These are phyloP conservation scores for Salticus scenicus DNA, from an alignment of 2,888 invertebrate species.

Conservation along the genomic window DNA sequence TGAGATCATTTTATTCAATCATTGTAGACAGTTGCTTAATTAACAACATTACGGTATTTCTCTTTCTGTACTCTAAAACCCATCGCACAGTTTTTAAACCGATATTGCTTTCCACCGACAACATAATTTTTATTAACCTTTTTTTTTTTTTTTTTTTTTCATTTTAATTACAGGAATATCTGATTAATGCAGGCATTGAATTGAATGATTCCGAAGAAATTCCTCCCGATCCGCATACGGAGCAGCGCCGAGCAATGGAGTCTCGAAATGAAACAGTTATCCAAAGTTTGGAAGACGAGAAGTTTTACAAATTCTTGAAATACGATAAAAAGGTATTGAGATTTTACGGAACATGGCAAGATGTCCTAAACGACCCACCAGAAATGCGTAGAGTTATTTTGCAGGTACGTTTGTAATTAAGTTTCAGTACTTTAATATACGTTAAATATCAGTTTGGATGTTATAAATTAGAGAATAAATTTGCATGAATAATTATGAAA, in stretches of 20 bases:
- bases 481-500: too few species aligned
- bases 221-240: conserved; percentile 40
- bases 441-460: too few species aligned
- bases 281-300: conserved; percentile 6
- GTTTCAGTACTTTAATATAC: too few species aligned
- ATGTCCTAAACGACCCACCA: conserved; percentile 76
- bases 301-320: conserved; percentile 83
- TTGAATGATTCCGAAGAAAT: conserved; percentile 34
- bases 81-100: too few species aligned
- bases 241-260: conserved; percentile 1
- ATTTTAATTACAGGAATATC: conserved; percentile 34
- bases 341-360: conserved; percentile 79
- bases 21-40: too few species aligned
- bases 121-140: too few species aligned
- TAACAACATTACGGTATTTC: too few species aligned
- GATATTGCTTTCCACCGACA: too few species aligned
- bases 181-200: conserved; percentile 50
- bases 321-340: conserved; percentile 86
- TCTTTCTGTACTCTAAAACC: too few species aligned
- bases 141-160: too few species aligned
- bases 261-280: not conserved
- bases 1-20: too few species aligned
- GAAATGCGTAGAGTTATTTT: conserved; percentile 80
- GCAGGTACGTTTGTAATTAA: conserved; percentile 76
- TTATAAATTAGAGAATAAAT: too few species aligned